A percentile compares a stretch with the other conserved stretches of the same genome.
These are phyloP conservation scores for Ictidomys tridecemlineatus DNA, from an alignment of 2,113 vertebrate genomes.

Conservation along the genomic window DNA sequence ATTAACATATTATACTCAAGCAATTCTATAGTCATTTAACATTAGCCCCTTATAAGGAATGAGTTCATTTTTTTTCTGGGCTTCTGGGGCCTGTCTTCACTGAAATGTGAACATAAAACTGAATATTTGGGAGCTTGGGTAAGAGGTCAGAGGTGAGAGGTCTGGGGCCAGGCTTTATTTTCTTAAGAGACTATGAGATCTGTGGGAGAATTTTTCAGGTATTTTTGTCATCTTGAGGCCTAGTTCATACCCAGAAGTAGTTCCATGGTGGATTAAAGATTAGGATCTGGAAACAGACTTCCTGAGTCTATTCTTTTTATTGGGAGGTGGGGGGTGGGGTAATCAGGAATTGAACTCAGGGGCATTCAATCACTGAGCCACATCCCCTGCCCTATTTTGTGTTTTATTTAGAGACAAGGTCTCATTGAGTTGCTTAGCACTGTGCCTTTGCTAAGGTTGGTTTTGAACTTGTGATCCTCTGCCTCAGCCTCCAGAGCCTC, in stretches of 20 bases:
- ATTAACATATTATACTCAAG: neutral
- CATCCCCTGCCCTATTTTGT: too few relatives aligned
- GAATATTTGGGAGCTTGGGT: neutral
- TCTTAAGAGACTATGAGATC: neutral
- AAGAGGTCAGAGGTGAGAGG: neutral
- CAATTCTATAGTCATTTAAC: neutral
- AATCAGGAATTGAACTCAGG: too few relatives aligned
- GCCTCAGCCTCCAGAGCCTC: too few relatives aligned
- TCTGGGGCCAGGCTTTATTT: neutral
- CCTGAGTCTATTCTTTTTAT: too few relatives aligned
- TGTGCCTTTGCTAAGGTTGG: too few relatives aligned
- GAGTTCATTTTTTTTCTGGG: neutral
- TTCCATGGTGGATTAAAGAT: neutral
- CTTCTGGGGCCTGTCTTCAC: neutral
- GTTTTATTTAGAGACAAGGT: too few relatives aligned
- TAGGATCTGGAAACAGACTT: neutral
- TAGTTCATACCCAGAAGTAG: neutral
- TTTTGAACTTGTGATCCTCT: too few relatives aligned
- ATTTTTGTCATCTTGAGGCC: neutral
- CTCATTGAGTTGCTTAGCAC: too few relatives aligned
- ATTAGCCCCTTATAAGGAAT: neutral
- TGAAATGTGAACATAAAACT: neutral
- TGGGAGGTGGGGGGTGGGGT: too few relatives aligned
- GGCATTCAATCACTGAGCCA: too few relatives aligned
- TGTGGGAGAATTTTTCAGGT: neutral